Conservation (phyloP, 2,888 invertebrate genomes). For the Trachelus tabidus region DNA sequence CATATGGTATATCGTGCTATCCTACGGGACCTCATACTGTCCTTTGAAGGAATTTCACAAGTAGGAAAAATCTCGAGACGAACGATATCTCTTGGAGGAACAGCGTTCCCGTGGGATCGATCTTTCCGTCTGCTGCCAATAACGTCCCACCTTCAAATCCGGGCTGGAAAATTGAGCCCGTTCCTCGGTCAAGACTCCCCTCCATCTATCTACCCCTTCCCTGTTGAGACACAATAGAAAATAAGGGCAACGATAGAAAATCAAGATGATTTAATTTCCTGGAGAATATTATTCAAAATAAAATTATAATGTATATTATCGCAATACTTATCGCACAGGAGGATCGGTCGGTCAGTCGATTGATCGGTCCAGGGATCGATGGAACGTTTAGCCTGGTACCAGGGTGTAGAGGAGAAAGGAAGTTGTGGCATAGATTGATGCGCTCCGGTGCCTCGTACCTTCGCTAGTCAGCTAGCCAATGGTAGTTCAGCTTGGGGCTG, state of each 20-base stretch:
- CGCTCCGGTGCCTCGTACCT: conserved; percentile 17
- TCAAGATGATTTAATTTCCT: too few species aligned
- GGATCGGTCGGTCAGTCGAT: too few species aligned
- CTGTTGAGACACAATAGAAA: too few species aligned
- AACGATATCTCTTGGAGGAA: too few species aligned
- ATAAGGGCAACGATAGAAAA: too few species aligned
- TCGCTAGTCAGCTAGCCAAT: conserved; percentile 5
- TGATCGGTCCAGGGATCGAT: too few species aligned
- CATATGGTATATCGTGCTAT: too few species aligned
- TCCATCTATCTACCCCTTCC: background rate
- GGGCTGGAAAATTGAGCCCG: background rate
- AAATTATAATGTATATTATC: too few species aligned
- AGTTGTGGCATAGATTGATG: conserved; percentile 46
- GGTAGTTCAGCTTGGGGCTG: conserved; percentile 27
- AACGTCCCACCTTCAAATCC: conserved; percentile 40
- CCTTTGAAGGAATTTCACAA: background rate
- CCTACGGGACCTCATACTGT: too few species aligned
- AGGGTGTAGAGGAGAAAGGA: conserved; percentile 10
- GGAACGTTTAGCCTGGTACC: background rate
- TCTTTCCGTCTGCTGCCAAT: conserved; percentile 59
- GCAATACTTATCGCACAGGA: too few species aligned
- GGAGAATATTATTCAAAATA: too few species aligned
- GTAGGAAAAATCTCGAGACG: background rate
- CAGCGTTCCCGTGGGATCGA: conserved; percentile 41
- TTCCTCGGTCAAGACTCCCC: background rate